Base-by-base conservation (phyloP, 2,113 vertebrate species). In the Notothenia rossii region DNA sequence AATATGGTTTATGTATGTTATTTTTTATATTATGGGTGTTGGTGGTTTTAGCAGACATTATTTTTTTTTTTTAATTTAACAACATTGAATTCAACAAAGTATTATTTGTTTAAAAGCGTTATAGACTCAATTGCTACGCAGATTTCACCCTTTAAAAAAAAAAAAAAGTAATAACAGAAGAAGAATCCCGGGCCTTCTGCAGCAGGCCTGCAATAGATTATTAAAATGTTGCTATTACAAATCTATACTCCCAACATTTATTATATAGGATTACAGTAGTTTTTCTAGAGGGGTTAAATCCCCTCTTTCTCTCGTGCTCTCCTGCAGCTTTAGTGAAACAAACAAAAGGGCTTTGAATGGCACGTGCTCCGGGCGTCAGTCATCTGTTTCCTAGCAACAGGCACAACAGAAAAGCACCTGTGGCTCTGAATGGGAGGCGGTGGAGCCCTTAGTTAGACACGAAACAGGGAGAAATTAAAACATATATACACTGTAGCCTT, bases 371-470 rank as follows among this genome's bases (percentile, higher is more conserved):
- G 70, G 91, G 92, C 88, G 91, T 95, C 94, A 94, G 91, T 94
- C 94, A 93, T 89, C 79, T 91, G 94, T 95, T 93, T 85, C 95
- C 94, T 94, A 95, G 95, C 94, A 95, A 95, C 94, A 77, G 80
- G 62, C 90, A 94, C 92, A 94, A 94, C 94, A 94, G 85, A 91
- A 88, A 94, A 88, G 92, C 94, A 95, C 94, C 94, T 95, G 94
- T 95, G 92, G 94, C 93, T 93, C 82, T 83, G 84, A 91, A 91
- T 89, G 65, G 82, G 69, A 64, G 71, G 78, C 85, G 73, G 80
- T 22, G 51, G 1, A 72, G 45, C 70, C 64, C 56, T 63, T 12
- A 40, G 66, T 59, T 78, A 29, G 63, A 78, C 66, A 72, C 75
- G 67, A 72, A 36, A 1, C 36, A 54, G n/a, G 22, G 60, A 51